Percentiles rank a stretch among this genome's conserved stretches.
These are phyloP conservation scores for Cataglyphis albicans DNA, from an alignment of 2,888 invertebrate genomes.

Conservation along the genomic window DNA sequence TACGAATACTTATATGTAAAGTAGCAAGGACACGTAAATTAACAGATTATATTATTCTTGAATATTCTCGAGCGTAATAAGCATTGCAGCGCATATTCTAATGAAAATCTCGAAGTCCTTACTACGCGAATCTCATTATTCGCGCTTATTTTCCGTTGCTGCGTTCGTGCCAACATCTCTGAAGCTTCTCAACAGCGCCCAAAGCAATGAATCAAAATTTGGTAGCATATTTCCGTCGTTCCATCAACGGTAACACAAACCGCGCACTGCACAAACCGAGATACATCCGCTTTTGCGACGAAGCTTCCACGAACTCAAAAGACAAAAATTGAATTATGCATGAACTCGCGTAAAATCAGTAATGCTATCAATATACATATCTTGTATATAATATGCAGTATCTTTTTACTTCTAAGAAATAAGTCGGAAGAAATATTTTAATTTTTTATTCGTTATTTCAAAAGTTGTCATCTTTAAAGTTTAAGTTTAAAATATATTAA, in stretches of 20 bases:
- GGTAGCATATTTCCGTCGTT: conserved; percentile 17
- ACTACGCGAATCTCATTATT: conserved; percentile 49
- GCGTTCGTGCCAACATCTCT: conserved; percentile 13
- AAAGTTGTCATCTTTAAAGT: not conserved
- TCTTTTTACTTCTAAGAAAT: not conserved
- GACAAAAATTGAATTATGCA: conserved; percentile 16
- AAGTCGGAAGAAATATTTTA: not conserved
- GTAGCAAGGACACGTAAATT: conserved; percentile 45
- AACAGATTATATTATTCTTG: conserved; percentile 43
- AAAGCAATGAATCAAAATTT: conserved; percentile 40
- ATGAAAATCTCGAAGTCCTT: conserved; percentile 58
- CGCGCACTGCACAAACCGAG: not conserved
- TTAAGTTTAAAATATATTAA: not conserved
- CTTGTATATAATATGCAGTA: not conserved
- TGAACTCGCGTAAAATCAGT: conserved; percentile 33
- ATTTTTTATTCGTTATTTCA: not conserved
- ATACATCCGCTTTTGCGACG: conserved; percentile 12
- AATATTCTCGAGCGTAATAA: conserved; percentile 46
- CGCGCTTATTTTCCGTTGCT: conserved; percentile 46
- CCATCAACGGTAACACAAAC: conserved; percentile 25
- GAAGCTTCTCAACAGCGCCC: not conserved
- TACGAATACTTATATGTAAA: conserved; percentile 24
- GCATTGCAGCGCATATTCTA: conserved; percentile 20
- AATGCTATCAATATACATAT: conserved; percentile 32
- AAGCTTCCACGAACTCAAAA: conserved; percentile 7